phyloP scores from a whole-genome alignment of 1,140 invertebrate species.

The Hypothenemus hampei region DNA sequence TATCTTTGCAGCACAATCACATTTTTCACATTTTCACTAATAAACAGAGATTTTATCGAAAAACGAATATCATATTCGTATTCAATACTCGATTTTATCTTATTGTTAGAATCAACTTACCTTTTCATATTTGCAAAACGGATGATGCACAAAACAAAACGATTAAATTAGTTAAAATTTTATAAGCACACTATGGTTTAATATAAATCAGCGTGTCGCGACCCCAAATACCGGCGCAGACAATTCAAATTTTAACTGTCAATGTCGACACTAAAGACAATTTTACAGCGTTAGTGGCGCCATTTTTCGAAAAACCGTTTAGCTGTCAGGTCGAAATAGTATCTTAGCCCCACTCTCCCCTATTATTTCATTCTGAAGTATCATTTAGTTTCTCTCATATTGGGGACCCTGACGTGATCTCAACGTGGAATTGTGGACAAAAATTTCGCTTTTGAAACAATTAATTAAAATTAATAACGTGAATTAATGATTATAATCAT shows the following conservation, averaged over 20 bases:
- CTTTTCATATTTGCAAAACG: not conserved
- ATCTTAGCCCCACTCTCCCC: not conserved
- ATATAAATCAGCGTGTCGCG: no score
- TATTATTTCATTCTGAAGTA: no score
- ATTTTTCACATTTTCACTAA: not conserved
- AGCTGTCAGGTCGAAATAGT: not conserved
- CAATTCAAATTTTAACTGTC: not conserved
- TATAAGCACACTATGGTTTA: no score
- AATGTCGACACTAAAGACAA: no score
- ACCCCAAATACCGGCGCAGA: not conserved
- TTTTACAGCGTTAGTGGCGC: no score
- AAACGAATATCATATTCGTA: not conserved
- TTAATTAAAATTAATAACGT: no score
- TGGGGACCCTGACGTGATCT: no score
- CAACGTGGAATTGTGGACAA: no score
- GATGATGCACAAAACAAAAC: not conserved
- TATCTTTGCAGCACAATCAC: not conserved
- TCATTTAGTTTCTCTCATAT: no score
- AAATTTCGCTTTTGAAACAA: no score
- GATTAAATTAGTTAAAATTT: no score
- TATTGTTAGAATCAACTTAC: not conserved
- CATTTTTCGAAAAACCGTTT: not conserved
- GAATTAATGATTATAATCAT: no score
- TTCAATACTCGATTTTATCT: not conserved
- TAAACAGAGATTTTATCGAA: not conserved